Evolutionary conservation across 2,888 invertebrate species (phyloP), one percentile per base, ranked within the genome.

Genomic region (Ophraella communa): DNA sequence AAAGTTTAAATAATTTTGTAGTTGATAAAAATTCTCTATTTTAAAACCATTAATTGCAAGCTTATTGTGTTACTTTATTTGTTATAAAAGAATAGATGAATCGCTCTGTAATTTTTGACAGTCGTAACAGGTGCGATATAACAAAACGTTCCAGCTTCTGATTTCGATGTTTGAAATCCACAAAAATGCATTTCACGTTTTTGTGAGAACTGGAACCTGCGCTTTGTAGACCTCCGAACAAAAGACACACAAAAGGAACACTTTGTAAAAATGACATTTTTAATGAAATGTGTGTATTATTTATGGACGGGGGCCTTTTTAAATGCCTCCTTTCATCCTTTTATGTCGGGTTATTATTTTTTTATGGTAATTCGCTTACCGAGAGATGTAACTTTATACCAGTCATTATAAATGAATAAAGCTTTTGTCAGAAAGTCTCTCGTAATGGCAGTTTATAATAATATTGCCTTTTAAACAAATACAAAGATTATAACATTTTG

Each of bases 221-320:
- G 61, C 64, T 62, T 64, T 59, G 70, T 63, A 17, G 64, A 62
- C 62, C 42, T n/a, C 66, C 61, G 66, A 69, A 68, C 58, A 70
- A 69, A 75, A 67, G 73, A 64, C 70, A 77, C n/a, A n/a, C 78
- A 78, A 79, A 75, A 73, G 76, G 66, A 73, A 76, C 75, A 75
- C 78, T 79, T 79, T 78, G 77, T 79, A 75, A 72, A 71, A 72
- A 74, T 78, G 79, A 78, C 79, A 77, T 72, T 73, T 78, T 76
- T 77, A 78, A 78, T 77, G 77, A 78, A 78, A 78, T 74, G 76
- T 74, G n/a, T n/a, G 71, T 73, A 74, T 77, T 76, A 79, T 79
- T 78, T 79, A 79, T 78, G 76, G 72, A 65, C 55, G 67, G 65
- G 60, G 53, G 49, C 44, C n/a, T n/a, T n/a, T 57, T 67, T 58